Conservation (phyloP, 2,888 invertebrate species). For the Argyra leucocephala region DNA sequence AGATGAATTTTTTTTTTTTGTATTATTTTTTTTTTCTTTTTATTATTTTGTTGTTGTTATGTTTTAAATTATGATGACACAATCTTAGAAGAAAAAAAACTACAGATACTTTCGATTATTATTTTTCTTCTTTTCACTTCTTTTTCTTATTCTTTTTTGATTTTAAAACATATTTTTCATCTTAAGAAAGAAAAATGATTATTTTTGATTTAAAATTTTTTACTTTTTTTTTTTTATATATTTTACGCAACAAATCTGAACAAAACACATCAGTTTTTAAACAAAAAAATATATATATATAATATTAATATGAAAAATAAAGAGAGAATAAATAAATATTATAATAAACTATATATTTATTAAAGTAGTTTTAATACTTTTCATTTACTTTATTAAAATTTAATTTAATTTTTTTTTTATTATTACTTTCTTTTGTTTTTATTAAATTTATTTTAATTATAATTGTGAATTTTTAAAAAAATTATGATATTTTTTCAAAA, state of each 20-base stretch:
- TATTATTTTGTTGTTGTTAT: too few relatives aligned
- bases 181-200: too few relatives aligned
- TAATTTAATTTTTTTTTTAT: too few relatives aligned
- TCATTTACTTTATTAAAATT: background rate
- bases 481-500: background rate
- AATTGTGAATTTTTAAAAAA: background rate
- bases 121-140: background rate
- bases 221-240: background rate
- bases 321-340: too few relatives aligned
- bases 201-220: background rate
- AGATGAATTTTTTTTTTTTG: too few relatives aligned
- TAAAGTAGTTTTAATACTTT: background rate
- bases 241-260: slow-evolving; percentile 4
- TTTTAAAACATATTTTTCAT: background rate
- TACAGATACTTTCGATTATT: background rate
- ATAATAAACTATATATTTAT: too few relatives aligned
- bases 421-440: background rate
- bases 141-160: background rate
- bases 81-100: background rate
- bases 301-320: too few relatives aligned
- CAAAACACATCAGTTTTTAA: too few relatives aligned
- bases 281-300: too few relatives aligned
- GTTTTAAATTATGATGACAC: background rate
- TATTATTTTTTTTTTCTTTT: too few relatives aligned
- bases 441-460: background rate